Evolutionary conservation across 2,797 vertebrate genomes (phyloP).

Genomic region (Chloroceryle amazona): DNA sequence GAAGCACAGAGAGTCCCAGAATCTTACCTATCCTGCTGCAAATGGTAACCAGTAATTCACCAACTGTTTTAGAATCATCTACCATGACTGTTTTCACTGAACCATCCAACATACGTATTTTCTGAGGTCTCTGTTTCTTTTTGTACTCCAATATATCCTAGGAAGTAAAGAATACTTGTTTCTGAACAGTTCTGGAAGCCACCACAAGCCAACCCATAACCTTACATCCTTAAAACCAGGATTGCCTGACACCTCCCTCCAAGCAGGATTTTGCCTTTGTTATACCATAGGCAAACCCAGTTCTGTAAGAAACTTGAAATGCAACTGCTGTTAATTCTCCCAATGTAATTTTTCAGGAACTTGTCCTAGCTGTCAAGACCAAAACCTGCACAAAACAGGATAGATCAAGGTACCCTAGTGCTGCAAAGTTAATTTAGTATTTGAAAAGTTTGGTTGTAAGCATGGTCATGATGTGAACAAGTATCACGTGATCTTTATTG

Average conservation of each 20-base stretch:
- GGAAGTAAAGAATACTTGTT: neutral
- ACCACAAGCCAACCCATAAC: neutral
- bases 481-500: neutral
- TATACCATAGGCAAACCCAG: neutral
- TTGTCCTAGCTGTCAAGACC: neutral
- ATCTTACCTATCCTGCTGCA: constrained; percentile 95
- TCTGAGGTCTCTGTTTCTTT: constrained; percentile 98
- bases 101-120: constrained; percentile 98
- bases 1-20: neutral
- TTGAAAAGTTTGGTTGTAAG: neutral
- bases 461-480: neutral
- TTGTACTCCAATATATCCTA: constrained; percentile 98
- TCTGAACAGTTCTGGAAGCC: neutral
- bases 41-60: constrained; percentile 96
- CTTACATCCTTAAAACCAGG: neutral
- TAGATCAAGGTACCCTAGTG: neutral
- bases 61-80: constrained; percentile 98
- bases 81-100: constrained; percentile 98
- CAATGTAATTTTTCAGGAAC: neutral
- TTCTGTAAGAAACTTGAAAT: neutral
- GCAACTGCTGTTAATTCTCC: neutral
- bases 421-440: neutral
- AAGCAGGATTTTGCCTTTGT: neutral
- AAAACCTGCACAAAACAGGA: neutral
- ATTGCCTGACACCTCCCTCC: neutral